Evolutionary conservation across 2,113 vertebrate genomes (phyloP).

Genomic region (Leptobrachium leishanense): DNA sequence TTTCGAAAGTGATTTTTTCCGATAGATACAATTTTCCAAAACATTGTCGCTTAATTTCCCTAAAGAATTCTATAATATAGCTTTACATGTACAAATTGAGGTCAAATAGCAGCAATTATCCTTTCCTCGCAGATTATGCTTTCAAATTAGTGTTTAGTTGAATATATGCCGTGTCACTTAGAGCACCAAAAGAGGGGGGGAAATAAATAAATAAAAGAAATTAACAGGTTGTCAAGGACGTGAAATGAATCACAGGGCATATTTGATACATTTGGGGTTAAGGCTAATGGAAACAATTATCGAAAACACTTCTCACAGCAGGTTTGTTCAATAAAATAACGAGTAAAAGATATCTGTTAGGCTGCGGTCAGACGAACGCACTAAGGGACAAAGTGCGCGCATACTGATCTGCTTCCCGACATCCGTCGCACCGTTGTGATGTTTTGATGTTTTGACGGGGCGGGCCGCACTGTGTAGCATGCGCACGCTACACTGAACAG

Average conservation of each 20-base stretch:
- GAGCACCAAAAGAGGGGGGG: neutral
- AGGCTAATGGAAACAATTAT: neutral
- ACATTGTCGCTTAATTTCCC: neutral
- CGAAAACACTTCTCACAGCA: neutral
- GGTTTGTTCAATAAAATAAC: neutral
- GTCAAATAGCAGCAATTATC: constrained; percentile 26
- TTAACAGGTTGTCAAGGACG: constrained; percentile 11
- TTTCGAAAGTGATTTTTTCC: neutral
- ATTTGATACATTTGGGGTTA: constrained; percentile 7
- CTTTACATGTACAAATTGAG: constrained; percentile 19
- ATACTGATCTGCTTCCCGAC: too few species aligned
- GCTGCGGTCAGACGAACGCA: too few species aligned
- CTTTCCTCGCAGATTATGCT: neutral
- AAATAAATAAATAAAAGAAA: neutral
- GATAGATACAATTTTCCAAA: neutral
- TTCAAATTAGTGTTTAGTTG: neutral
- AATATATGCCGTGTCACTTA: constrained; percentile 5
- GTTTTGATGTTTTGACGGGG: too few species aligned
- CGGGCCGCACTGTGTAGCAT: too few species aligned
- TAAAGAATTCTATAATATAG: constrained; percentile 3
- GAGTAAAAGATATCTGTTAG: too few species aligned
- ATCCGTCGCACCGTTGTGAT: too few species aligned
- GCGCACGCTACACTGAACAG: too few species aligned
- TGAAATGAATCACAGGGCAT: neutral
- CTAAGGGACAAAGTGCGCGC: too few species aligned